These are phyloP conservation scores for Anagyrus pseudococci DNA, from an alignment of 2,888 invertebrate species.

Conservation along the genomic window DNA sequence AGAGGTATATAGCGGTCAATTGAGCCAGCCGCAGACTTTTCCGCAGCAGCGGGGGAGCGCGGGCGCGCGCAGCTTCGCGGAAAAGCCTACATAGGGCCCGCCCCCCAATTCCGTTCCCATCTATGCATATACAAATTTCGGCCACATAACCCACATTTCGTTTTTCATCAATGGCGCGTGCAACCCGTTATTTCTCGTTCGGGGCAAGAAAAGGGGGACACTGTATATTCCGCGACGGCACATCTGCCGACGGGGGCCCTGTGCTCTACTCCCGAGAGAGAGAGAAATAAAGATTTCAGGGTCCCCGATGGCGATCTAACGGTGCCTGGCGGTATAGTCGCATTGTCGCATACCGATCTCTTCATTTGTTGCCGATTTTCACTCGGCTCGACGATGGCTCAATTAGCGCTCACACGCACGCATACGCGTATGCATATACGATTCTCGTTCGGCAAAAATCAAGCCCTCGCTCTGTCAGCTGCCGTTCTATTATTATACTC, in stretches of 20 bases:
- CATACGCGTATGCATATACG: neutral
- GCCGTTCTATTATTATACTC: no score
- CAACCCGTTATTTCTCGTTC: slow-evolving; percentile 57
- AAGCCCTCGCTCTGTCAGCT: neutral
- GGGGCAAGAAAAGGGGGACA: neutral
- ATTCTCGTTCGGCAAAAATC: slow-evolving; percentile 23
- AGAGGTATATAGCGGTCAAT: no score
- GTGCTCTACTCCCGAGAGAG: slow-evolving; percentile 37
- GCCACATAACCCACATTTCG: slow-evolving; percentile 60
- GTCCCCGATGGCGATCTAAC: slow-evolving; percentile 24
- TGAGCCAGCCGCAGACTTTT: no score
- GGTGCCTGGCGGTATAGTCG: slow-evolving; percentile 10
- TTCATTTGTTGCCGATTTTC: slow-evolving; percentile 8
- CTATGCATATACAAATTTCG: slow-evolving; percentile 31
- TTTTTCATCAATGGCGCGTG: slow-evolving; percentile 46
- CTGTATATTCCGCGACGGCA: slow-evolving; percentile 37
- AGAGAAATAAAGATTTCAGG: neutral
- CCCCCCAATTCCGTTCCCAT: no score
- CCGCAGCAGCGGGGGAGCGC: no score
- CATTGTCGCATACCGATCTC: neutral
- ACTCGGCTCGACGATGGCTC: slow-evolving; percentile 22
- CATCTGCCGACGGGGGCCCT: slow-evolving; percentile 43
- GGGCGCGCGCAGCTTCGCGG: no score
- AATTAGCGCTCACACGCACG: no score
- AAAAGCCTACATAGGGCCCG: no score